A percentile compares a stretch with the other conserved stretches of the same genome.
Conservation (phyloP, 2,113 vertebrate species). For the Terrapene triunguis region DNA sequence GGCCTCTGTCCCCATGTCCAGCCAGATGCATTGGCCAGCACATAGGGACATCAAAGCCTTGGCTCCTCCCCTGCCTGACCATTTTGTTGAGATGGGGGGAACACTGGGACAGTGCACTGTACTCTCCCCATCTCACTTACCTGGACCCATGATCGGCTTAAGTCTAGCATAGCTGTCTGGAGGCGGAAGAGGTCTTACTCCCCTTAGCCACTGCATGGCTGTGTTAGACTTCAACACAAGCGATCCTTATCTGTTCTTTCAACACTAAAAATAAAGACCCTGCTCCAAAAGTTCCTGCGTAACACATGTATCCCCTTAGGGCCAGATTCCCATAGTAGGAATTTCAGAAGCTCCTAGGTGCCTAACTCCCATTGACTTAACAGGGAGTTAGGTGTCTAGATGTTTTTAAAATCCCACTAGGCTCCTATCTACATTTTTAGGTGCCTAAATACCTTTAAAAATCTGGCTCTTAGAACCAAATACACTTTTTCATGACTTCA, state of each 20-base stretch:
- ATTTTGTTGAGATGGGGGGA: neutral
- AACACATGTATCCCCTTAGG: neutral
- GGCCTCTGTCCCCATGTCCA: neutral
- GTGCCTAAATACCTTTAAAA: neutral
- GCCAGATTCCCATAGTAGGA: neutral
- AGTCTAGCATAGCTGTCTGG: neutral
- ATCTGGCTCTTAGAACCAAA: neutral
- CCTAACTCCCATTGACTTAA: neutral
- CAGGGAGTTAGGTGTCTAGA: neutral
- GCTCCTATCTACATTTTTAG: neutral
- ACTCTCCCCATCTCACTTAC: rapidly evolving
- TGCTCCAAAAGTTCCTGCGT: conserved; percentile 25
- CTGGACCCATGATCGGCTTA: rapidly evolving
- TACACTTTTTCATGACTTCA: neutral
- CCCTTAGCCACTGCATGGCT: neutral
- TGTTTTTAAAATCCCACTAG: neutral
- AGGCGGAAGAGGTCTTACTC: rapidly evolving
- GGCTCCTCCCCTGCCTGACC: neutral
- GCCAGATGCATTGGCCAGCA: neutral
- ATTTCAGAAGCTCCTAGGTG: neutral
- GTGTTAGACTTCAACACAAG: neutral
- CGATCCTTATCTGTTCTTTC: neutral
- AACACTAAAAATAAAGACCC: conserved; percentile 25
- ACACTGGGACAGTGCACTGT: rapidly evolving
- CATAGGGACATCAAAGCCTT: rapidly evolving